phyloP scores from a whole-genome alignment of 2,113 vertebrate genomes.

The Takifugu bimaculatus region DNA sequence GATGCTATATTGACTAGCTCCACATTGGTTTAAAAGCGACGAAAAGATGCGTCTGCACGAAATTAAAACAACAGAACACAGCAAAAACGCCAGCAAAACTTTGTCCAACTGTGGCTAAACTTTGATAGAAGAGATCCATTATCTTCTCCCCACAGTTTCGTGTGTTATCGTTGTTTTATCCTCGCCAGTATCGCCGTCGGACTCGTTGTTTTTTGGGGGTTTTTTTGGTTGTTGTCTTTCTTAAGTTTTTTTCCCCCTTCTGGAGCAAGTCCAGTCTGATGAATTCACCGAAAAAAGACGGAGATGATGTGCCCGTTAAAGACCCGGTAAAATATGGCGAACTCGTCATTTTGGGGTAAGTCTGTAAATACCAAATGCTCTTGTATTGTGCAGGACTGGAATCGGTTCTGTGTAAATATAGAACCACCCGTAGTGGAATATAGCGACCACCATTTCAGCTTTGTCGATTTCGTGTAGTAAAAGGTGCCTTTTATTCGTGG shows the following conservation, averaged over 20 bases:
- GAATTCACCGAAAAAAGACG: constrained; percentile 90
- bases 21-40: constrained; percentile 29
- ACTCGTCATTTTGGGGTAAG: constrained; percentile 92
- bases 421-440: constrained; percentile 4
- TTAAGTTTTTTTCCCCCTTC: constrained; percentile 23
- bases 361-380: constrained; percentile 22
- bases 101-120: constrained; percentile 57
- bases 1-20: constrained; percentile 54
- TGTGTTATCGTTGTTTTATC: constrained; percentile 65
- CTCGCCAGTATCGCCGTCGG: constrained; percentile 39
- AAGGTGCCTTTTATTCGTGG: too few relatives aligned
- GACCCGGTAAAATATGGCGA: constrained; percentile 95
- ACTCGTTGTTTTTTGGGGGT: constrained; percentile 18
- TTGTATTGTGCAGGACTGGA: constrained; percentile 14
- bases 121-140: constrained; percentile 29
- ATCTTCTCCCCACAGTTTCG: constrained; percentile 51
- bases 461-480: not conserved
- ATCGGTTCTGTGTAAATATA: constrained; percentile 9
- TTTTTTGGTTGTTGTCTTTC: not conserved
- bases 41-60: constrained; percentile 62
- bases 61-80: constrained; percentile 53
- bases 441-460: constrained; percentile 18
- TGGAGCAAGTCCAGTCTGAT: constrained; percentile 77
- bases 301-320: constrained; percentile 87
- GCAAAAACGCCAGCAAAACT: constrained; percentile 54